Percentiles rank a stretch among this genome's conserved stretches.
Evolutionary conservation across 1,140 invertebrate species (phyloP).

Genomic region (Zaprionus africanus): DNA sequence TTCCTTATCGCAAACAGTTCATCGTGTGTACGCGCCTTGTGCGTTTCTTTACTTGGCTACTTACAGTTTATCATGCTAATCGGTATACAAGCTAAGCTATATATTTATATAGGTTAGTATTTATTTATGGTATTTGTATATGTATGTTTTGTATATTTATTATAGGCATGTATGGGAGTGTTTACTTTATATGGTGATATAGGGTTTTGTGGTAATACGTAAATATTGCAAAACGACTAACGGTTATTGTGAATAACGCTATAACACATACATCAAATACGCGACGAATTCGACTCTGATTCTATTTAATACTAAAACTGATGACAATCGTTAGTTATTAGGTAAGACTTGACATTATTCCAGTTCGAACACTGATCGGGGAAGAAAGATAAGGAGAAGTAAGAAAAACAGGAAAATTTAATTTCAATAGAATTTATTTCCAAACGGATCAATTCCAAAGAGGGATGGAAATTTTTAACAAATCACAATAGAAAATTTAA

Average conservation of each 20-base stretch:
- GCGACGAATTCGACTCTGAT: conserved; percentile 7
- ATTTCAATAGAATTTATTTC: conserved; percentile 4
- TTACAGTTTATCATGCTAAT: conserved; percentile 55
- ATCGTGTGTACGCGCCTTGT: conserved; percentile 19
- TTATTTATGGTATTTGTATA: conserved; percentile 23
- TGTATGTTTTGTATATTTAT: conserved; percentile 13
- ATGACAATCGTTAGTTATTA: conserved; percentile 10
- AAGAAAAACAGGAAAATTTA: background rate
- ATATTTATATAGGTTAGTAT: conserved; percentile 46
- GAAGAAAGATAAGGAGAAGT: background rate
- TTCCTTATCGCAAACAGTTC: conserved; percentile 14
- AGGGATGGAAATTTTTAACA: background rate
- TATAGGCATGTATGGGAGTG: conserved; percentile 2
- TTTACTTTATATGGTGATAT: conserved; percentile 47
- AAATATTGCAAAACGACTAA: conserved; percentile 73
- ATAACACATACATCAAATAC: conserved; percentile 49
- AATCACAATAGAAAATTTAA: background rate
- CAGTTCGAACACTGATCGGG: background rate
- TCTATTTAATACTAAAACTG: background rate
- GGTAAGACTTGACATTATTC: conserved; percentile 1
- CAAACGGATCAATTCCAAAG: background rate
- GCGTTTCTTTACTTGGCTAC: conserved; percentile 50
- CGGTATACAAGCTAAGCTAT: conserved; percentile 71
- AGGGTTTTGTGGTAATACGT: conserved; percentile 57
- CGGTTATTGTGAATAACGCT: conserved; percentile 62